A percentile compares a stretch with the other conserved stretches of the same genome.
These are phyloP conservation scores for Cygnus atratus DNA, from an alignment of 2,113 vertebrate species.

Conservation along the genomic window DNA sequence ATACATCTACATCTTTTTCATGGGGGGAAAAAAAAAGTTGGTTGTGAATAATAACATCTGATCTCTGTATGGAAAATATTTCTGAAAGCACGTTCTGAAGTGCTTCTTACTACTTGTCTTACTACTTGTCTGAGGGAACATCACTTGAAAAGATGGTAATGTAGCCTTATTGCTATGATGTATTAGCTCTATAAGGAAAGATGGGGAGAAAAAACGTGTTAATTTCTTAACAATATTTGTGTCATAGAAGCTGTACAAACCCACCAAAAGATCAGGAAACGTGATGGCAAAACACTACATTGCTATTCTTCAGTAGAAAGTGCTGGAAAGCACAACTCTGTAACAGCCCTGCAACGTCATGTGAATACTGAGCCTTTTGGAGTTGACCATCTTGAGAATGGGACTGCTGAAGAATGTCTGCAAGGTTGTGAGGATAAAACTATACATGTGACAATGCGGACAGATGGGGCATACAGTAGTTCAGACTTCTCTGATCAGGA, in stretches of 20 bases:
- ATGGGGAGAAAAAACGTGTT: not conserved
- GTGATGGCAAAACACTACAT: not conserved
- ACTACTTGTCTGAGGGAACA: not conserved
- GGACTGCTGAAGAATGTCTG: not conserved
- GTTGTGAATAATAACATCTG: not conserved
- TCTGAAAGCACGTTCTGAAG: not conserved
- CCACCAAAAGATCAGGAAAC: not conserved
- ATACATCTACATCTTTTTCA: not conserved
- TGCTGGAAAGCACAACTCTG: not conserved
- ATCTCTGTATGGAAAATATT: not conserved
- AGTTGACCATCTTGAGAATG: not conserved
- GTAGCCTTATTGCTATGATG: not conserved
- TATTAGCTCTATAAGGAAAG: not conserved
- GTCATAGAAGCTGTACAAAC: conserved; percentile 28
- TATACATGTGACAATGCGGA: not conserved
- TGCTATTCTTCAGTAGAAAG: not conserved
- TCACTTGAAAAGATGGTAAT: not conserved
- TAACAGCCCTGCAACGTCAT: conserved; percentile 21
- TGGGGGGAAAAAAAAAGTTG: not conserved
- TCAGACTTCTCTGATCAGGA: not conserved
- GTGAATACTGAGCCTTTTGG: not conserved
- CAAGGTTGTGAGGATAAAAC: not conserved
- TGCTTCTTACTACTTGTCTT: not conserved
- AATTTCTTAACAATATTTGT: not conserved
- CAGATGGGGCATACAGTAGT: not conserved